These are phyloP conservation scores for Etheostoma cragini DNA, from an alignment of 2,113 vertebrate species.

Conservation along the genomic window DNA sequence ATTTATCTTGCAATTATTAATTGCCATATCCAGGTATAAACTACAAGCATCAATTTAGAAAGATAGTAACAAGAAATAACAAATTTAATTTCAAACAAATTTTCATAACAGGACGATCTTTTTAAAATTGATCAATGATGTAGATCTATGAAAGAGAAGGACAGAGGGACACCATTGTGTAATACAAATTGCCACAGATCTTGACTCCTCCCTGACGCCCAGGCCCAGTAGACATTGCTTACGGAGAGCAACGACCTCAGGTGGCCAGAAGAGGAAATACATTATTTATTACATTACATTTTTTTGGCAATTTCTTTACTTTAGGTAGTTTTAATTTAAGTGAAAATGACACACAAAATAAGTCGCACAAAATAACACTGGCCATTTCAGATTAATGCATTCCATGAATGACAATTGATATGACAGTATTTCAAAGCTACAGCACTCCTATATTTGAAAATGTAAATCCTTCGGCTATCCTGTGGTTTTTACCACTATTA, in stretches of 20 bases:
- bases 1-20: neutral
- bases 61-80: neutral
- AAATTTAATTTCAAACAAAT: neutral
- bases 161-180: neutral
- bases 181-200: neutral
- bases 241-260: constrained; percentile 51
- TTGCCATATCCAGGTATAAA: neutral
- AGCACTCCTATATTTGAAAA: neutral
- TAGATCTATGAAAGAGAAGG: neutral
- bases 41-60: neutral
- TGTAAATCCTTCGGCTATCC: neutral
- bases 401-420: neutral
- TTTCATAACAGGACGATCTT: neutral
- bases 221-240: neutral
- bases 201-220: neutral
- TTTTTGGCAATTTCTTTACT: neutral
- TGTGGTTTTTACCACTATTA: neutral
- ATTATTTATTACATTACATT: neutral
- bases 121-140: neutral
- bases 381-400: neutral
- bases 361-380: neutral
- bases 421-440: neutral
- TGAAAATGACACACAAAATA: neutral
- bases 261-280: constrained; percentile 52
- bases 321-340: neutral